These are phyloP conservation scores for Catalaphyllia jardinei DNA, from an alignment of 64 coral and sea anemone genomes.

Conservation along the genomic window DNA sequence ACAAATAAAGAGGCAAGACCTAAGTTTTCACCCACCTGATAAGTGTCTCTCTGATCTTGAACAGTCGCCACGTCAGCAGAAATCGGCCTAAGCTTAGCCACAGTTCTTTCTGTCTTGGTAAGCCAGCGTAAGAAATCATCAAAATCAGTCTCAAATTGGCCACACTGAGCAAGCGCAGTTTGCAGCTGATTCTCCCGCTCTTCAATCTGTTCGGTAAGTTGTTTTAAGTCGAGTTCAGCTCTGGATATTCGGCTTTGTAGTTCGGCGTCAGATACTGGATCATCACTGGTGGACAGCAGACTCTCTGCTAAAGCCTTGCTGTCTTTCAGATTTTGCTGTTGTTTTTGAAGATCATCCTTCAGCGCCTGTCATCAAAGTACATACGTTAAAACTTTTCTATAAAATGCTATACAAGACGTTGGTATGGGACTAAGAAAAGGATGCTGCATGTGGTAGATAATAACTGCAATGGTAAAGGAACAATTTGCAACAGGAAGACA, in stretches of 20 bases:
- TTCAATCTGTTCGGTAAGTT: constrained; percentile 64
- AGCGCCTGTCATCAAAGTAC: constrained; percentile 41
- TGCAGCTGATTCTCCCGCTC: constrained; percentile 66
- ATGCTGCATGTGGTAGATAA: no score
- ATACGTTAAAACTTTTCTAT: neutral
- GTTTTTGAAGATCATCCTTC: constrained; percentile 63
- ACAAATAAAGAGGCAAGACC: no score
- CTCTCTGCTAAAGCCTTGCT: constrained; percentile 56
- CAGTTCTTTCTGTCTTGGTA: constrained; percentile 84
- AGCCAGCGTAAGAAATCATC: constrained; percentile 96
- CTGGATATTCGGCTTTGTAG: constrained; percentile 68
- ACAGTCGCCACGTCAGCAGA: constrained; percentile 75
- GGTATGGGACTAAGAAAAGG: no score
- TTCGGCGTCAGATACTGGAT: constrained; percentile 71
- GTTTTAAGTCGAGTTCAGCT: constrained; percentile 61
- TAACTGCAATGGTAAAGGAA: no score
- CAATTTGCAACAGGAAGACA: no score
- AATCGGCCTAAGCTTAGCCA: constrained; percentile 64
- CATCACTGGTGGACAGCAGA: constrained; percentile 56
- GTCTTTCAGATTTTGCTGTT: constrained; percentile 56
- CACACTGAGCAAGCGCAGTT: constrained; percentile 59
- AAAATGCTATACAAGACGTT: no score
- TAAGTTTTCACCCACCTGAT: constrained; percentile 39
- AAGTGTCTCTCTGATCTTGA: constrained; percentile 66
- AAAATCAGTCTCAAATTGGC: constrained; percentile 80